Conservation (phyloP, 2,797 vertebrate genomes). For the Sebastolobus altivelis region DNA sequence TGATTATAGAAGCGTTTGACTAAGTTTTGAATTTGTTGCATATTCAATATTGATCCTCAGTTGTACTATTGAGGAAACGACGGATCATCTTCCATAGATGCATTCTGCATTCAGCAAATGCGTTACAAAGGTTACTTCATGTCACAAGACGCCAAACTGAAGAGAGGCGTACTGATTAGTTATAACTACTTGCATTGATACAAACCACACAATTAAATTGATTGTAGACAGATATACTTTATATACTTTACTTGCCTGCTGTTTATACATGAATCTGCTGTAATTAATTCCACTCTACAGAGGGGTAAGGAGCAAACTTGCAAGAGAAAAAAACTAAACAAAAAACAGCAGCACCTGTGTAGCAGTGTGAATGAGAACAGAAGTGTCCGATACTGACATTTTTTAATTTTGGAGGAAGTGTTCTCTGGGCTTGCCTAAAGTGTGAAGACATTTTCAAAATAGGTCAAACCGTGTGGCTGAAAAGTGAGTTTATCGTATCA, state of each 20-base stretch:
- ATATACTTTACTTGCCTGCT: neutral
- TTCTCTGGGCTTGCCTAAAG: neutral
- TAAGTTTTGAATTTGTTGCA: neutral
- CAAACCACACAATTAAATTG: constrained; percentile 10
- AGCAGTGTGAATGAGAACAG: neutral
- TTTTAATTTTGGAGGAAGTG: neutral
- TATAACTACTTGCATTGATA: neutral
- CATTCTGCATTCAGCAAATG: constrained; percentile 23
- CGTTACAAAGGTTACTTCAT: constrained; percentile 41
- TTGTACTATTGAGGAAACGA: neutral
- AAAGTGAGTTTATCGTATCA: neutral
- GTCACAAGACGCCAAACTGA: constrained; percentile 24
- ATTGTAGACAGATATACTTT: neutral
- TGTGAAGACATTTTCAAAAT: neutral
- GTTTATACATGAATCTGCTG: neutral
- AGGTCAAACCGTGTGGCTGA: no score
- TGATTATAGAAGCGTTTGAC: neutral
- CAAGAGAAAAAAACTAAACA: neutral
- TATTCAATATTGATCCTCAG: neutral
- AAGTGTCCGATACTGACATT: no score
- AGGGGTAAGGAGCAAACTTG: neutral
- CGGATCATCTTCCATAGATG: neutral
- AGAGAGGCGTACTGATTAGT: neutral
- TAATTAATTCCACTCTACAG: constrained; percentile 4
- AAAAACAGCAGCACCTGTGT: neutral